Evolutionary conservation across 2,797 vertebrate genomes (phyloP).

Genomic region (Podargus strigoides): DNA sequence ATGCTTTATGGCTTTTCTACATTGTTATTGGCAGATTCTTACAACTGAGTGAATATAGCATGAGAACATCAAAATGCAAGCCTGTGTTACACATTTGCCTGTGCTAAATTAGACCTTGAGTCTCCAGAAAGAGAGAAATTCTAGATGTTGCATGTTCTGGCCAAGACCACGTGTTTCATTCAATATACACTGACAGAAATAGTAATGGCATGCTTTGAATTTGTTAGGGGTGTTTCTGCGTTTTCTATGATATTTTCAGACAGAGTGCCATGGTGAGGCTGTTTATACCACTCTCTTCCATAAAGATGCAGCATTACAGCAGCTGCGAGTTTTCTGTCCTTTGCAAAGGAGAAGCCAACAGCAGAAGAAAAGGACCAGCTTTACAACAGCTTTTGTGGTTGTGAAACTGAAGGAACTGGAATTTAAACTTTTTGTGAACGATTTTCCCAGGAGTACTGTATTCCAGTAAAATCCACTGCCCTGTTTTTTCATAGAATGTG

Average conservation of each 20-base stretch:
- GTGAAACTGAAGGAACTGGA: neutral
- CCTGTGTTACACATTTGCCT: neutral
- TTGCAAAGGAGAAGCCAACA: neutral
- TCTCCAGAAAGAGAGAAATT: constrained; percentile 42
- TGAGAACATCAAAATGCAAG: neutral
- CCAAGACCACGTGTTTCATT: neutral
- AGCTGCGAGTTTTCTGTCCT: neutral
- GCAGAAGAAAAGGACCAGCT: neutral
- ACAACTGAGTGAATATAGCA: neutral
- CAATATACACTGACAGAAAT: constrained; percentile 26
- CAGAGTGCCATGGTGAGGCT: neutral
- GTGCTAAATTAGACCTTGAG: constrained; percentile 37
- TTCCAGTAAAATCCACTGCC: neutral
- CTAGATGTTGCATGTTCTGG: constrained; percentile 17
- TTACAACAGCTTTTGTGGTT: neutral
- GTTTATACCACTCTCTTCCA: neutral
- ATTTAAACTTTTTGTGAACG: neutral
- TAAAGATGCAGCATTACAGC: neutral
- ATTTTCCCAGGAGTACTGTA: neutral
- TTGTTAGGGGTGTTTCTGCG: neutral
- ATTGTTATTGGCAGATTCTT: constrained; percentile 41
- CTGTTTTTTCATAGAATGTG: neutral
- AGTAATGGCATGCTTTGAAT: neutral
- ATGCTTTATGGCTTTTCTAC: constrained; percentile 46
- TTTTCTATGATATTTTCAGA: constrained; percentile 32